Base-by-base conservation (phyloP, 2,888 invertebrate genomes). In the Pseudanteris insignis region DNA sequence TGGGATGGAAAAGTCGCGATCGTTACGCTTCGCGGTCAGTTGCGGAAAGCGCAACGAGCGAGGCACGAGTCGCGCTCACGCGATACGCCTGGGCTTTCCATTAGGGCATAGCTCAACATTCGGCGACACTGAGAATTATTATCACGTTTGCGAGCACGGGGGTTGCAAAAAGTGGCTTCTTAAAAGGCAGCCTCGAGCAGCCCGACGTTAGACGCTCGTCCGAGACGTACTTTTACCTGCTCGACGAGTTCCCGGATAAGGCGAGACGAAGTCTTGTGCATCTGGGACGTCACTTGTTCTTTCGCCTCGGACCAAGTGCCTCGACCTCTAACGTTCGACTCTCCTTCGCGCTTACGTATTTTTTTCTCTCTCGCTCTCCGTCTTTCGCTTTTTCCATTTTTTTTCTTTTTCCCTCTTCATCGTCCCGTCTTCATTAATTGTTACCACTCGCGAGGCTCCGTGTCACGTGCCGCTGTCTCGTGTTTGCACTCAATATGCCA, bases 161-260 rank as follows among this genome's bases (percentile, higher is more conserved):
- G 55, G 36, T 18, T 50, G 55, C 46, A 64, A 64, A 62, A 62
- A 55, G 33, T 38, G 30, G 10, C 43, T 36, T 46, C 61, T 53
- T 58, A 62, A 65, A 65, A 57, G 59, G 62, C 50, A 65, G 54
- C 34, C 43, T 54, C 58, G 50, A 47, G 62, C 61, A 59, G 62
- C 64, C 66, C 61, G 66, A 57, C 65, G 54, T 67, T 68, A 66
- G 65, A 55, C 61, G 64, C 60, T 37, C 54, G 60, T 25, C 43
- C 15, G 46, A 47, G 62, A 40, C 57, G 41, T 41, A 63, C 51
- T 48, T 61, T 54, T 67, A 70, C 68, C 62, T 62, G 69, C 66
- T 68, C 66, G 68, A 71, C 76, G 67, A 71, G 76, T 77, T 76
- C 67, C 76, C 76, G 57, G 66, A 74, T 77, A 77, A 73, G 77